Percentiles rank a stretch among this genome's conserved stretches.
Evolutionary conservation across 2,888 invertebrate species (phyloP).

Genomic region (Drosophila atroscutellata): DNA sequence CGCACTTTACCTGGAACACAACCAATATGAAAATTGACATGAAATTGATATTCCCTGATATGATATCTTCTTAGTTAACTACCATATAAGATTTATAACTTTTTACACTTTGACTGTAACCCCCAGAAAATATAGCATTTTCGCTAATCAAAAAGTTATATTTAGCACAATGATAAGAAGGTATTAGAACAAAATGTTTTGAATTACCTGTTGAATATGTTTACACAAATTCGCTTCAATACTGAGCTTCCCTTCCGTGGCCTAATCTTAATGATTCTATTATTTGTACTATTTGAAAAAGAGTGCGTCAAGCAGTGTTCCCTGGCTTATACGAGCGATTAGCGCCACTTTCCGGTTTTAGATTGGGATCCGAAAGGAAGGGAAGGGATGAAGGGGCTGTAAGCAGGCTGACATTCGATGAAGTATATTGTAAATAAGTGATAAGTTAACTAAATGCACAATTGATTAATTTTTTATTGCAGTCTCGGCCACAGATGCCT

Average conservation of each 20-base stretch:
- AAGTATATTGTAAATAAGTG: constrained; percentile 2
- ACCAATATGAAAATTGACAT: not conserved
- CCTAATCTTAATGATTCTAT: constrained; percentile 11
- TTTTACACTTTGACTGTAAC: not conserved
- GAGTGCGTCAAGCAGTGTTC: constrained; percentile 34
- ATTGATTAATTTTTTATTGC: constrained; percentile 9
- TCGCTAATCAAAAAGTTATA: not conserved
- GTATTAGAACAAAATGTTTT: not conserved
- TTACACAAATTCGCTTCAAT: not conserved
- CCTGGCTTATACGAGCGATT: constrained; percentile 39
- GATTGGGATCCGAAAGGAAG: not conserved
- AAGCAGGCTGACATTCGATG: constrained; percentile 18
- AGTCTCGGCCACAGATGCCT: constrained; percentile 72
- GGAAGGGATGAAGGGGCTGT: not conserved
- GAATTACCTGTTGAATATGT: not conserved
- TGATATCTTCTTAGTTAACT: not conserved
- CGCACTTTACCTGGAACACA: not conserved
- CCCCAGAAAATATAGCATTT: not conserved
- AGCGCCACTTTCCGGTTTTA: constrained; percentile 15
- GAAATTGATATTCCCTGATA: not conserved
- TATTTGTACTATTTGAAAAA: constrained; percentile 17
- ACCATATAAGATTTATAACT: not conserved
- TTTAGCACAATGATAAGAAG: constrained; percentile 11
- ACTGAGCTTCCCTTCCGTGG: not conserved
- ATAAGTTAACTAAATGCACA: not conserved